These are phyloP conservation scores for Tridacna crocea DNA, from an alignment of 2,888 invertebrate species.

Conservation along the genomic window DNA sequence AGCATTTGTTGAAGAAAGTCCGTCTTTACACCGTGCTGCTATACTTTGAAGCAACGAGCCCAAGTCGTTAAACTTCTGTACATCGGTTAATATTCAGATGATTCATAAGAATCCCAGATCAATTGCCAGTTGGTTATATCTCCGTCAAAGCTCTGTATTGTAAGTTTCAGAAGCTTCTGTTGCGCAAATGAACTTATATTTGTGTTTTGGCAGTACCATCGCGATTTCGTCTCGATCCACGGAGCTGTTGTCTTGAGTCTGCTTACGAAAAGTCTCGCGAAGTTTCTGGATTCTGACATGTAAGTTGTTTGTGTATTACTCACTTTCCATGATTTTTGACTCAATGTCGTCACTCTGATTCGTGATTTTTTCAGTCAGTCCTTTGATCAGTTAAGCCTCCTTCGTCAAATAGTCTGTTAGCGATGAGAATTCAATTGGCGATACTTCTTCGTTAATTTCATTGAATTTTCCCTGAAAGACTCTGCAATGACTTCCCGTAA, in stretches of 20 bases:
- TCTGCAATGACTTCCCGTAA: not conserved
- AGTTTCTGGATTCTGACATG: not conserved
- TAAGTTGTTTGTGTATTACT: not conserved
- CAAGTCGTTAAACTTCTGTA: slow-evolving; percentile 19
- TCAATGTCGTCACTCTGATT: slow-evolving; percentile 1
- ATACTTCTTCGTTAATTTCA: not conserved
- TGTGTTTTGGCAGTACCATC: not conserved
- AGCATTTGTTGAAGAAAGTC: slow-evolving; percentile 42
- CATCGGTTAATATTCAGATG: slow-evolving; percentile 1
- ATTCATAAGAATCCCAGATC: slow-evolving; percentile 23
- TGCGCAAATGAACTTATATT: not conserved
- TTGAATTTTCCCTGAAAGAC: not conserved
- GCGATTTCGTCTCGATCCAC: not conserved
- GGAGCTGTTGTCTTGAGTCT: not conserved
- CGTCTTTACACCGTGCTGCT: slow-evolving; percentile 24
- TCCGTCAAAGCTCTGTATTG: slow-evolving; percentile 14
- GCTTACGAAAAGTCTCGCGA: not conserved
- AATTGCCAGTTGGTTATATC: slow-evolving; percentile 13
- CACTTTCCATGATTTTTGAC: not conserved
- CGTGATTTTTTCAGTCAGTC: not conserved
- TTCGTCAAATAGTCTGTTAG: not conserved
- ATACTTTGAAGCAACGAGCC: not conserved
- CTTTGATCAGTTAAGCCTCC: not conserved
- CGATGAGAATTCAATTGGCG: not conserved
- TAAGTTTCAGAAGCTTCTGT: slow-evolving; percentile 20